Percentiles rank a stretch among this genome's conserved stretches.
Conservation (phyloP, 2,888 invertebrate species). For the Ochlodes sylvanus region DNA sequence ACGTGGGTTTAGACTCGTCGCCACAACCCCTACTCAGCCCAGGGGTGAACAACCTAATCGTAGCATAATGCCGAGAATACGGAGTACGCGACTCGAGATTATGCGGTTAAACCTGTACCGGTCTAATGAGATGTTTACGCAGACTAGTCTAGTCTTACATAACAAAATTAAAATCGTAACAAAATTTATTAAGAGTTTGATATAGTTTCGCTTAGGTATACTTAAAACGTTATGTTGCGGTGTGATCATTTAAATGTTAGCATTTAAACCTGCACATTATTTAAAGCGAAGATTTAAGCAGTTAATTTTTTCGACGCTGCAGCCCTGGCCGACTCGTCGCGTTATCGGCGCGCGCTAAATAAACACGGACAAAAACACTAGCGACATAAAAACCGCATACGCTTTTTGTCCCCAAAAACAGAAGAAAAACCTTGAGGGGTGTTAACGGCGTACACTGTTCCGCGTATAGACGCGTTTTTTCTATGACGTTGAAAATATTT, state of each 20-base stretch:
- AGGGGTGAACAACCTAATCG: constrained; percentile 67
- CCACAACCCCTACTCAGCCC: constrained; percentile 47
- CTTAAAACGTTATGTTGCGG: no score
- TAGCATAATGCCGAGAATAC: constrained; percentile 32
- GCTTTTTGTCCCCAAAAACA: constrained; percentile 67
- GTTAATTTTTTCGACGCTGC: constrained; percentile 14
- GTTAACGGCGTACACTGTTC: constrained; percentile 56
- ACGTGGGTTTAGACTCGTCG: constrained; percentile 42
- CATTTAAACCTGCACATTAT: not conserved
- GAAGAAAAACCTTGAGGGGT: constrained; percentile 64
- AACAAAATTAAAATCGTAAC: not conserved
- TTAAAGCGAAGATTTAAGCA: not conserved
- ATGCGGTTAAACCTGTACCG: constrained; percentile 29
- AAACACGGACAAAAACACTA: constrained; percentile 71
- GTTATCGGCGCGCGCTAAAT: constrained; percentile 73
- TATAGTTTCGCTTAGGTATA: no score
- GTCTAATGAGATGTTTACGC: constrained; percentile 20
- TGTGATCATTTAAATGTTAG: no score
- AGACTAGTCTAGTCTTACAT: not conserved
- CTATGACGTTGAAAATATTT: constrained; percentile 17
- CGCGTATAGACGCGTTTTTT: constrained; percentile 27
- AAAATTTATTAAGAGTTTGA: not conserved
- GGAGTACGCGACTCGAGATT: constrained; percentile 39
- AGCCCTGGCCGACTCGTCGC: constrained; percentile 48
- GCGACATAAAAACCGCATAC: constrained; percentile 67